Evolutionary conservation across 2,113 vertebrate species (phyloP), one percentile per base, ranked within the genome.

Genomic region (Labrus mixtus): DNA sequence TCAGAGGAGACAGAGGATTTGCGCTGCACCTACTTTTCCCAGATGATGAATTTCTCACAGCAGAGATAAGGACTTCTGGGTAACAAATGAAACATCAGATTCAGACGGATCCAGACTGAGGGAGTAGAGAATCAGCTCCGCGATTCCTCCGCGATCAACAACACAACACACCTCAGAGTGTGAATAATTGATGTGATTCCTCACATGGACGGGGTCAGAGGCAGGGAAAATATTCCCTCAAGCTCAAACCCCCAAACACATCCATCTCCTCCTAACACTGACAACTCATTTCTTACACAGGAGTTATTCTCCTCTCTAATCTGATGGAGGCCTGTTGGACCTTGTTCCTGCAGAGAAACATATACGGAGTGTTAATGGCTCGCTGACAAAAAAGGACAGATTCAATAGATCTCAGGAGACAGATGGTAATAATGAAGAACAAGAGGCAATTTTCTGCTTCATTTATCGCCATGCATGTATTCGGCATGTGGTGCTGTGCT

Each of bases 371-470:
- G 55, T 36, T 77, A 41, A 74, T 8, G 20, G 60, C n/a, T 57
- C 20, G 8, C 60, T 19, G 13, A 39, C 46, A 68, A 73, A 48
- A 1, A 65, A 39, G 4, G 39, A 64, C n/a, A 20, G 43, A 36
- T 41, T 6, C 0, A 50, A 48, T 53, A 25, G 41, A 61, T 66
- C 1, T 23, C 45, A 79, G 29, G 76, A 73, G 64, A 88, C 29
- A 33, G 61, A 53, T 60, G 11, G 19, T 57, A 65, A 73, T 83
- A 68, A 79, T 78, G 57, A 70, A 23, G 59, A 87, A 67, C 0
- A 16, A 62, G 39, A 73, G 48, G 55, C 22, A 53, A 84, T 88
- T 89, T 91, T 71, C 78, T 87, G 73, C 78, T 79, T 12, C 17
- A 70, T 82, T 17, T 76, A n/a, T 74, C 64, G 68, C 68, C 60